Percentiles rank a stretch among this genome's conserved stretches.
Conservation (phyloP, 2,797 vertebrate species). For the Amphiprion clarkii region DNA sequence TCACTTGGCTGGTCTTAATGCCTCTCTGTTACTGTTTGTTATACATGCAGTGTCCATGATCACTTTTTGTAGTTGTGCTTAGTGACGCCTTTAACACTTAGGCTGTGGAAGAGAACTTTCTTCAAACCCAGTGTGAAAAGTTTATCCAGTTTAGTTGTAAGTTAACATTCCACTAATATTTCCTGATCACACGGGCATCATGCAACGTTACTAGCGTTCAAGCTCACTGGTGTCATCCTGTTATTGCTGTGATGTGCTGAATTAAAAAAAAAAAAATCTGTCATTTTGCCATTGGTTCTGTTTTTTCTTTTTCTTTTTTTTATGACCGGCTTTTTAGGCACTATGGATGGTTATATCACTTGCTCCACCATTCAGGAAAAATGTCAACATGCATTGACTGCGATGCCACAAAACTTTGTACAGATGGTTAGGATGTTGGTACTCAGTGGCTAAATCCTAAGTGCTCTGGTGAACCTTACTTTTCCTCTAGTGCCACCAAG, state of each 20-base stretch:
- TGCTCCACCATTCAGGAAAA: not conserved
- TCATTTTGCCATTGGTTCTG: not conserved
- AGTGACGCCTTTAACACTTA: not conserved
- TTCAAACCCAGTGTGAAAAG: not conserved
- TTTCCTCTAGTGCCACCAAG: not conserved
- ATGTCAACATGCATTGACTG: not conserved
- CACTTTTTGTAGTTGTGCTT: slow-evolving; percentile 6
- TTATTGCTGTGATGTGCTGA: slow-evolving; percentile 65
- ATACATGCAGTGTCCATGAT: slow-evolving; percentile 10
- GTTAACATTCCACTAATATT: slow-evolving; percentile 21
- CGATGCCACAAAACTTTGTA: not conserved
- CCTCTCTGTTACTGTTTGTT: slow-evolving; percentile 34
- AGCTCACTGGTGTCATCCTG: slow-evolving; percentile 44
- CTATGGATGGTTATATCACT: too few relatives aligned
- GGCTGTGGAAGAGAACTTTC: slow-evolving; percentile 16
- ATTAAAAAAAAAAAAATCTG: slow-evolving; percentile 66
- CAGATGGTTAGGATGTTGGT: too few relatives aligned
- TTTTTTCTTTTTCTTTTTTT: not conserved
- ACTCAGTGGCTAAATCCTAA: not conserved
- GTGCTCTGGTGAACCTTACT: not conserved
- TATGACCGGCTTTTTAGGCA: not conserved
- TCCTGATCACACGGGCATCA: slow-evolving; percentile 5
- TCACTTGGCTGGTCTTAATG: not conserved
- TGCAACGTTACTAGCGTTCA: slow-evolving; percentile 27
- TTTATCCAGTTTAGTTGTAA: not conserved